These are phyloP conservation scores for Hephaestus fuliginosus DNA, from an alignment of 2,797 vertebrate species.

Conservation along the genomic window DNA sequence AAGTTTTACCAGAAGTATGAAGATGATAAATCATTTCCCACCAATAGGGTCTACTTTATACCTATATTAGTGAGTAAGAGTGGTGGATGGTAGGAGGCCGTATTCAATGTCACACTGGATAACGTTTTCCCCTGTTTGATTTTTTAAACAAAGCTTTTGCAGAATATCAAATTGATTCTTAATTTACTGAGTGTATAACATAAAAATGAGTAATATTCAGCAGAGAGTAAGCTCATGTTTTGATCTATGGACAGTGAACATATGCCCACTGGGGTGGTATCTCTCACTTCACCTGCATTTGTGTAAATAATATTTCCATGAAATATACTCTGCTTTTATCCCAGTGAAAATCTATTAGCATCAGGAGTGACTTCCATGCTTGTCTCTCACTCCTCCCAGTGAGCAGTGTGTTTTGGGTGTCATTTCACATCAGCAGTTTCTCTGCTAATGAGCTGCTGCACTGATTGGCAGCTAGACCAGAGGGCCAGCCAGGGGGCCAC, in stretches of 20 bases:
- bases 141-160: neutral
- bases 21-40: neutral
- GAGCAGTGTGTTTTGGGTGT: slow-evolving; percentile 27
- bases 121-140: neutral
- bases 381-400: slow-evolving; percentile 1
- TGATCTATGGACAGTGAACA: neutral
- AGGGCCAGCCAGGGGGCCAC: slow-evolving; percentile 15
- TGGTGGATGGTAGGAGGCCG: neutral
- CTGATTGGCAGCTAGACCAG: slow-evolving; percentile 43
- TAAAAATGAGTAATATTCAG: neutral
- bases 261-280: neutral
- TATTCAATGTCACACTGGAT: neutral
- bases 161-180: neutral
- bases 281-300: slow-evolving; percentile 2
- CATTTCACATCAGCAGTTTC: slow-evolving; percentile 36
- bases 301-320: neutral
- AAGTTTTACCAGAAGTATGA: neutral
- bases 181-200: neutral
- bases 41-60: neutral
- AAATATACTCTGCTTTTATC: neutral
- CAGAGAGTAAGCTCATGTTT: neutral
- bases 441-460: slow-evolving; percentile 52
- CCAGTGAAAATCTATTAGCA: slow-evolving; percentile 6
- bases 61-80: neutral
- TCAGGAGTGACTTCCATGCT: slow-evolving; percentile 11